Percentiles rank a stretch among this genome's conserved stretches.
Conservation (phyloP, 1,140 invertebrate species). For the Metopolophium dirhodum region DNA sequence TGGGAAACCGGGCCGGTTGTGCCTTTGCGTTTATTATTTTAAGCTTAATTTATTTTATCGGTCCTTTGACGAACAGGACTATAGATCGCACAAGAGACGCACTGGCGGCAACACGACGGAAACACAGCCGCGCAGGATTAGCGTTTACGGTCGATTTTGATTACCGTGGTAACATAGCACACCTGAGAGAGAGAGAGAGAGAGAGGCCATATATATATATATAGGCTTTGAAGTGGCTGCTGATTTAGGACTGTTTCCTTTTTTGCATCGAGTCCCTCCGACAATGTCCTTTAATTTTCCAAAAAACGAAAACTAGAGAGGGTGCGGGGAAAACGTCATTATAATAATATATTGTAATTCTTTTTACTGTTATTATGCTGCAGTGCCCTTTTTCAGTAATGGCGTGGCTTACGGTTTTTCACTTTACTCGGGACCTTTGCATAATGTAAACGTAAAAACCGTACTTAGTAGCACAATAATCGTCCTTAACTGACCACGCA, state of each 20-base stretch:
- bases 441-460: slow-evolving; percentile 19
- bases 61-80: slow-evolving; percentile 12
- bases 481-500: slow-evolving; percentile 35
- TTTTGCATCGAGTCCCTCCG: neutral
- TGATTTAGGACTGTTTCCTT: slow-evolving; percentile 21
- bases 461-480: neutral
- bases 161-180: slow-evolving; percentile 39
- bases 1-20: slow-evolving; percentile 48
- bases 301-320: neutral
- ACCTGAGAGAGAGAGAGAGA: slow-evolving; percentile 40
- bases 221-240: slow-evolving; percentile 35
- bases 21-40: slow-evolving; percentile 54
- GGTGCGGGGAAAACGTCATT: neutral
- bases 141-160: slow-evolving; percentile 53
- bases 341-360: neutral
- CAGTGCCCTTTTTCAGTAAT: neutral
- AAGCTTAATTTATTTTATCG: slow-evolving; percentile 56
- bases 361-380: neutral
- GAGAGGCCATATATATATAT: too few species aligned
- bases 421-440: neutral
- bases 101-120: neutral
- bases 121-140: slow-evolving; percentile 25
- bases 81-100: neutral
- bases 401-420: neutral
- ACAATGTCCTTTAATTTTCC: slow-evolving; percentile 4